phyloP scores from a whole-genome alignment of 2,888 invertebrate genomes.

The Ophraella communa region DNA sequence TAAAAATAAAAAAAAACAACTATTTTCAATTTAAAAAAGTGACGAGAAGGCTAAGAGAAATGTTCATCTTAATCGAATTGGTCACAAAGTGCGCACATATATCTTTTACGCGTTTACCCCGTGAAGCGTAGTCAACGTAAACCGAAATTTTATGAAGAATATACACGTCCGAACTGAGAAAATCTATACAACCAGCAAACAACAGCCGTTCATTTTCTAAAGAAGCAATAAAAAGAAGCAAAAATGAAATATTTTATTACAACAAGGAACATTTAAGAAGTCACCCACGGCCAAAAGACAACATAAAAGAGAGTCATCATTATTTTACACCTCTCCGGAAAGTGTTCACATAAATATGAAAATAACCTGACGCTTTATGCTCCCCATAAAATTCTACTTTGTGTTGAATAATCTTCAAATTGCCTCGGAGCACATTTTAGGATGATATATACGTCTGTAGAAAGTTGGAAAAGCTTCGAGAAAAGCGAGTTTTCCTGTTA shows the following conservation, averaged over 20 bases:
- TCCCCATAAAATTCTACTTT: conserved; percentile 58
- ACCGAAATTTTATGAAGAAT: background rate
- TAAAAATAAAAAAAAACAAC: no score
- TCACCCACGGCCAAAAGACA: conserved; percentile 32
- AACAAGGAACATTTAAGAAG: conserved; percentile 21
- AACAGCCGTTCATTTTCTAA: conserved; percentile 20
- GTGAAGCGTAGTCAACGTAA: background rate
- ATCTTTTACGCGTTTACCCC: background rate
- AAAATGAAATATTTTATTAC: conserved; percentile 26
- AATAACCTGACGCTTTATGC: conserved; percentile 58
- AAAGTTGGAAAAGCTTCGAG: conserved; percentile 50
- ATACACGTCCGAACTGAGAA: background rate
- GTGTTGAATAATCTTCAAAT: conserved; percentile 60
- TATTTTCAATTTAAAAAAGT: no score
- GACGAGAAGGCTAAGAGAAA: no score
- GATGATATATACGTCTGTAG: conserved; percentile 54
- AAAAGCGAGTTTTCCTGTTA: conserved; percentile 44
- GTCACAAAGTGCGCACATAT: background rate
- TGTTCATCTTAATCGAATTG: background rate
- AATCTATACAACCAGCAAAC: conserved; percentile 12
- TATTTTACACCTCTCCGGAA: conserved; percentile 57
- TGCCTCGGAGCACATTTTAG: conserved; percentile 57
- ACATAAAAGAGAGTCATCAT: conserved; percentile 43
- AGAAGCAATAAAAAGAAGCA: conserved; percentile 11
- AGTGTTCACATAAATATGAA: conserved; percentile 57